Evolutionary conservation across 2,888 invertebrate species (phyloP).

Genomic region (Apotomis turbidana): DNA sequence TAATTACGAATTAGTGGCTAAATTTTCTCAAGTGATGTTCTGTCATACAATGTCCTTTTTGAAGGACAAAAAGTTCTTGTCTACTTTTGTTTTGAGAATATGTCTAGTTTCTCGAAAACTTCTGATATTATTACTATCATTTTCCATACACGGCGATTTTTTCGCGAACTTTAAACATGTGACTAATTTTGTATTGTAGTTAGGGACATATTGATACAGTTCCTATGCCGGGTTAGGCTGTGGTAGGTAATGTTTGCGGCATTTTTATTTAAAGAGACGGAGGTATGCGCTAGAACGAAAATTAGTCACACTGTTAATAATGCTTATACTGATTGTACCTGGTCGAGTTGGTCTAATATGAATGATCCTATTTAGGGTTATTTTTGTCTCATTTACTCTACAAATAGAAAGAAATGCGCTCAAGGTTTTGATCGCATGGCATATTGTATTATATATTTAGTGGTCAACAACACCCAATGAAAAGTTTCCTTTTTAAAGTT

Average conservation of each 20-base stretch:
- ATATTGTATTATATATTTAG: neutral
- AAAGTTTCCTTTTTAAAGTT: conserved; percentile 34
- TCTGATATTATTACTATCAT: neutral
- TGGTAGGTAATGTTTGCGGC: conserved; percentile 13
- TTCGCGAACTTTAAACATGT: neutral
- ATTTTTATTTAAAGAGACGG: neutral
- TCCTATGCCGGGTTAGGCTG: conserved; percentile 19
- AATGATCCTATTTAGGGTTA: neutral
- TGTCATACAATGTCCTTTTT: conserved; percentile 12
- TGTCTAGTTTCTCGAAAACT: neutral
- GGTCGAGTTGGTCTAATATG: neutral
- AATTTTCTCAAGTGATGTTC: conserved; percentile 1
- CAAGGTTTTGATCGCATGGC: neutral
- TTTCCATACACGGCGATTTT: neutral
- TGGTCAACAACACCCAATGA: conserved; percentile 15
- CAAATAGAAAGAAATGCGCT: neutral
- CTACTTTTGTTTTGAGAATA: neutral
- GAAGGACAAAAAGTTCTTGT: neutral
- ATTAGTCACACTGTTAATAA: neutral
- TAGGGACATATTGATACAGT: conserved; percentile 14
- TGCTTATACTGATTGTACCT: conserved; percentile 6
- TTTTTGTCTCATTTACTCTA: neutral
- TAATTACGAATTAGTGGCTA: conserved; percentile 13
- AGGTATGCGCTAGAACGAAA: neutral
- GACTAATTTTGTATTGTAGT: conserved; percentile 11